Base-by-base conservation (phyloP, 1,140 invertebrate species). In the Brachionus rotundiformis region DNA sequence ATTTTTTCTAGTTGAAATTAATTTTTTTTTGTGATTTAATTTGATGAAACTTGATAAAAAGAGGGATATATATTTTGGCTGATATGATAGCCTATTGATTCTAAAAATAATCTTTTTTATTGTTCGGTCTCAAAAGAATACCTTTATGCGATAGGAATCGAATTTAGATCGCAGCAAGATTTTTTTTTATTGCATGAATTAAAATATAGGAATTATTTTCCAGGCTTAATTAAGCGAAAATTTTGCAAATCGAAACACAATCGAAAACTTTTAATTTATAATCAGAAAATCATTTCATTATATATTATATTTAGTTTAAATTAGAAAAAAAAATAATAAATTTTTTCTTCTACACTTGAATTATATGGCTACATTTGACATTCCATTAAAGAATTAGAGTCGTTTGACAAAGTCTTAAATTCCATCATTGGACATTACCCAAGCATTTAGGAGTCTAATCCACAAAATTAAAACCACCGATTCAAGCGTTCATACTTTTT, bases 171-270 rank as follows among this genome's bases (percentile, higher is more conserved):
- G 63, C 63, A 63, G 25, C 61, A 63, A 29, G 61, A 63, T 63
- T 33, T 68, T 33, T 23, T 36, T 33, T 68, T 68, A 19, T 33
- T 33, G 31, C 63, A 68, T 33, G 31, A 68, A 68, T 63, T 33
- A 68, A 36, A 68, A 68, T 68, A 39, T 13, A 41, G 63, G 16
- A 68, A 63, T 63, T 63, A 29, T 13, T 68, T 68, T 68, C 31
- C 29, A 68, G 63, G 31, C 63, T 36, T 68, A 68, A 68, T 68
- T 68, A 68, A 33, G 63, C 63, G 31, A 68, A 36, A 68, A 68
- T 68, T 36, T 68, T 68, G 63, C 63, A 33, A 68, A 33, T 68
- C 63, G 63, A 68, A 68, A 54, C 27, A 29, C 61, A 33, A 63
- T 36, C 63, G 29, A 68, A 19, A 68, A 68, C 63, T 19, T 36